Evolutionary conservation across 2,797 vertebrate genomes (phyloP).

Genomic region (Phataginus tetradactyla): DNA sequence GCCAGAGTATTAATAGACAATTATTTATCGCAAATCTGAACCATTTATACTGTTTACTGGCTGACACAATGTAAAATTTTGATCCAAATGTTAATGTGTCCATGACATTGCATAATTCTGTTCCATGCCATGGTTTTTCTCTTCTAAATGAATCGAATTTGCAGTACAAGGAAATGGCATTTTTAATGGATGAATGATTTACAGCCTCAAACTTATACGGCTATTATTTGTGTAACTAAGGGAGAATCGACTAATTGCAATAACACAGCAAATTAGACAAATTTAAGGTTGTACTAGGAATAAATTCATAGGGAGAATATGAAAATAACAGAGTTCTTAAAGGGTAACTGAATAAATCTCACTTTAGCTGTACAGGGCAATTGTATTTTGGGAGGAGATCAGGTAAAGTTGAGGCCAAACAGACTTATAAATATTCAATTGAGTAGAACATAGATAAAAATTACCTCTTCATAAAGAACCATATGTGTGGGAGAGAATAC

Average conservation of each 20-base stretch:
- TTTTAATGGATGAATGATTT: conserved; percentile 89
- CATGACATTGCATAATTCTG: conserved; percentile 91
- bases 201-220: conserved; percentile 83
- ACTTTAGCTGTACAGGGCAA: conserved; percentile 72
- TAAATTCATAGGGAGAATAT: conserved; percentile 79
- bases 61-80: conserved; percentile 91
- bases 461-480: conserved; percentile 79
- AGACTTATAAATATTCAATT: conserved; percentile 80
- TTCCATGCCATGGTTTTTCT: conserved; percentile 85
- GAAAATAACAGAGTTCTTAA: conserved; percentile 82
- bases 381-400: conserved; percentile 52
- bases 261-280: conserved; percentile 83
- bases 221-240: conserved; percentile 83
- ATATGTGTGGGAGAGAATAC: conserved; percentile 71
- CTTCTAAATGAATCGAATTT: conserved; percentile 86
- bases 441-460: conserved; percentile 81
- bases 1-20: conserved; percentile 92
- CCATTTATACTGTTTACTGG: conserved; percentile 92
- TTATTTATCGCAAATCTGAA: conserved; percentile 94
- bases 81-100: conserved; percentile 94
- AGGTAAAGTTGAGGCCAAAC: conserved; percentile 75
- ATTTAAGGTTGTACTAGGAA: conserved; percentile 78
- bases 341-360: conserved; percentile 84
- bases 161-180: conserved; percentile 84
- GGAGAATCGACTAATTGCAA: conserved; percentile 84